A percentile compares a stretch with the other conserved stretches of the same genome.
Evolutionary conservation across 2,797 vertebrate species (phyloP).

Genomic region (Sebastiscus albofasciatus): DNA sequence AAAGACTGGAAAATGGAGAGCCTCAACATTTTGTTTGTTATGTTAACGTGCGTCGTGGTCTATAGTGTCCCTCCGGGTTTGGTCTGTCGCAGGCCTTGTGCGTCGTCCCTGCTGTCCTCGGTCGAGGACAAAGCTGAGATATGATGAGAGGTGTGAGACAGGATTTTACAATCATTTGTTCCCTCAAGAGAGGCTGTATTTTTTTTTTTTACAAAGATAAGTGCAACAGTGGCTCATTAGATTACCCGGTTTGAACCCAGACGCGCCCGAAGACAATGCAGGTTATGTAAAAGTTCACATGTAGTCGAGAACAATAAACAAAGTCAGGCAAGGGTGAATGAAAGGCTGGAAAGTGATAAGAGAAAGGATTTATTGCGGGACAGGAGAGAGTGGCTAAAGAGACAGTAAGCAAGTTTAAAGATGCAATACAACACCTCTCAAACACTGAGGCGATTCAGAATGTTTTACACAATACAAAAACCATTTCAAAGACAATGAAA

Average conservation of each 20-base stretch:
- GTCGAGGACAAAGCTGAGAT: background rate
- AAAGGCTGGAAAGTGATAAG: background rate
- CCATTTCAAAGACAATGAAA: background rate
- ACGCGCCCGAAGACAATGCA: background rate
- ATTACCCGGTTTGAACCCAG: background rate
- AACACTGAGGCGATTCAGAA: background rate
- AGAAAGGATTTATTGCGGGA: background rate
- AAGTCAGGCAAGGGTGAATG: too few relatives aligned
- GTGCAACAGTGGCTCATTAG: too few relatives aligned
- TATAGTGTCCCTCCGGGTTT: background rate
- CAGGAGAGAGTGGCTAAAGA: background rate
- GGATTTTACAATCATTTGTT: background rate
- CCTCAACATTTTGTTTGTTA: background rate
- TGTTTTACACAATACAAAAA: background rate
- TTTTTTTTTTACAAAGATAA: too few relatives aligned
- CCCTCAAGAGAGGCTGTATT: too few relatives aligned
- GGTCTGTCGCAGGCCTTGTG: background rate
- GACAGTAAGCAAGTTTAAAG: background rate
- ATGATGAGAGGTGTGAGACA: background rate
- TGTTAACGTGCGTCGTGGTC: background rate
- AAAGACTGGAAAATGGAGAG: constrained; percentile 84
- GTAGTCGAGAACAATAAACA: too few relatives aligned
- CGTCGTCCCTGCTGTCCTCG: background rate
- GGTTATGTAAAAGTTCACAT: too few relatives aligned
- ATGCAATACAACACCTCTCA: background rate